Percentiles rank a stretch among this genome's conserved stretches.
Conservation (phyloP, 2,888 invertebrate genomes). For the Troglohyphantes excavatus region DNA sequence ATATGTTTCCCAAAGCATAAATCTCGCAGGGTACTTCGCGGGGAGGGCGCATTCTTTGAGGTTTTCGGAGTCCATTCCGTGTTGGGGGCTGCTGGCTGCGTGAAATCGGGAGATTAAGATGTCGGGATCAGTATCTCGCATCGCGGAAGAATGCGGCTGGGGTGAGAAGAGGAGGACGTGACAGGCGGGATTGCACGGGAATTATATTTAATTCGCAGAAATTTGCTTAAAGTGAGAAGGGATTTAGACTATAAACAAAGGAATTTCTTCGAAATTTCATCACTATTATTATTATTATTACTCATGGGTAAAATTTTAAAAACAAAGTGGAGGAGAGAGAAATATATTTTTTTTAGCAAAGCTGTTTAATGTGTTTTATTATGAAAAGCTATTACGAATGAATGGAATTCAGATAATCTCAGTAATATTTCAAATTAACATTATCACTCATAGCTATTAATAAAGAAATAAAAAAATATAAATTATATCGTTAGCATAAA, state of each 20-base stretch:
- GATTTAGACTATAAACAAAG: too few relatives aligned
- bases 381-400: too few relatives aligned
- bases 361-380: too few relatives aligned
- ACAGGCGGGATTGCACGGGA: background rate
- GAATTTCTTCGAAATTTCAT: background rate
- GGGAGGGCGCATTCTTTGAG: slow-evolving; percentile 47
- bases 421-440: too few relatives aligned
- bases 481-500: too few relatives aligned
- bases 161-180: background rate
- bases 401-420: too few relatives aligned
- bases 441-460: too few relatives aligned
- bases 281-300: background rate
- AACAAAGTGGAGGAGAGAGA: too few relatives aligned
- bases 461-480: too few relatives aligned
- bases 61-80: background rate
- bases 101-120: slow-evolving; percentile 31
- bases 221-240: background rate
- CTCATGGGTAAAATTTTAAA: background rate
- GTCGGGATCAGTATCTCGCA: slow-evolving; percentile 8
- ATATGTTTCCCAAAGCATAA: slow-evolving; percentile 39
- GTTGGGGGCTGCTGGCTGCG: background rate
- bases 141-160: background rate
- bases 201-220: background rate
- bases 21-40: slow-evolving; percentile 17
- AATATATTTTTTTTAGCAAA: too few relatives aligned